Base-by-base conservation (phyloP, 2,888 invertebrate species). In the Polydrusus cervinus region DNA sequence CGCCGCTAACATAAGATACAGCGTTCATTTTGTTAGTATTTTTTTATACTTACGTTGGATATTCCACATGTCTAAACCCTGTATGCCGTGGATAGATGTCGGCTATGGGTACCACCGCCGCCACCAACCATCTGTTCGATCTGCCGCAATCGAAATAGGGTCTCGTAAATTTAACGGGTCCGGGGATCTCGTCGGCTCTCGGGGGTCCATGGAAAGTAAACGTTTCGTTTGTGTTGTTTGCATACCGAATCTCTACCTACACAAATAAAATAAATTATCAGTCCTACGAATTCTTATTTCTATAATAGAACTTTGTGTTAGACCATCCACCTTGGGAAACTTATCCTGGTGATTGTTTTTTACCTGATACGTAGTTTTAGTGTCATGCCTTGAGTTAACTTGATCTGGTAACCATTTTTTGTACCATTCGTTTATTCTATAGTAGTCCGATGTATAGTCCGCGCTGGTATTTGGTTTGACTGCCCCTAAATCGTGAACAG, bases 101-200 rank as follows among this genome's bases (percentile, higher is more conserved):
- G 3, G 97, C 97, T 47, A 99, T 94, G 0, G 98, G 98, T 20
- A 96, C 95, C 1, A 97, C 95, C 0, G 97, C 98, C 25, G 94
- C 95, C 9, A 98, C 94, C 43, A 98, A 89, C 99, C 99, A 99
- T 85, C 97, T 95, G 87, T 98, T 97, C 0, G 97, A 94, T 78
- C 97, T 89, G 6, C 95, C 96, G 86, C 98, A 99, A 89, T 99
- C 98, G 86, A 96, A 99, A 86, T 98, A 99, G 0, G 98, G 98
- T 73, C 93, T 90, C 0, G 97, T 97, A 93, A 96, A 98, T 85
- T 95, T 94, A 0, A 99, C 95, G 13, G 98, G 98, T 0, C 98
- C 97, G 1, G 95, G 95, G 82, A 90, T 90, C 89, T 97, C 97
- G 87, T 97, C 97, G 79, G 95, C 94, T 49, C 95, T 96, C 60